phyloP scores from a whole-genome alignment of 2,113 vertebrate genomes.

The Urocolius indicus region DNA sequence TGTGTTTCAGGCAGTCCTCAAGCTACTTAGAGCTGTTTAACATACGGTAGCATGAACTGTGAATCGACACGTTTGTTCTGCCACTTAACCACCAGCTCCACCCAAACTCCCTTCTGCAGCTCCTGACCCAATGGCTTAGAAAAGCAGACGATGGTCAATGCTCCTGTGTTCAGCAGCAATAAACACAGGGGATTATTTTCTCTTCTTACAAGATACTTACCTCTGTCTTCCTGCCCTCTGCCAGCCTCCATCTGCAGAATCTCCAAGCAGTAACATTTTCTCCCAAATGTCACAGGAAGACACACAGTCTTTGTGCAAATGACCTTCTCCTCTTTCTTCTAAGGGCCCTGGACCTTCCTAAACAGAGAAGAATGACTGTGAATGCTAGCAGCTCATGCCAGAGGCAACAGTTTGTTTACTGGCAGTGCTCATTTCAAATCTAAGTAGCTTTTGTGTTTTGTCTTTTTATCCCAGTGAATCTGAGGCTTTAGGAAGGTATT shows the following conservation, averaged over 20 bases:
- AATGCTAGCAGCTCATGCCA: neutral
- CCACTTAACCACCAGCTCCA: neutral
- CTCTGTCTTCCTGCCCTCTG: neutral
- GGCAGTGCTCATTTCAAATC: neutral
- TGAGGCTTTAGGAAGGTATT: neutral
- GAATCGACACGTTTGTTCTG: neutral
- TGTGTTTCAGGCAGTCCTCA: slow-evolving; percentile 28
- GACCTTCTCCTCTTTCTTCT: neutral
- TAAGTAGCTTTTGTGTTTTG: neutral
- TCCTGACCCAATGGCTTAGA: neutral
- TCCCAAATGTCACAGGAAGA: neutral
- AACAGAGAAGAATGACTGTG: neutral
- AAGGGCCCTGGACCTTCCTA: neutral
- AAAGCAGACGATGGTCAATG: neutral
- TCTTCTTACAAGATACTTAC: neutral
- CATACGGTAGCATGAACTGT: slow-evolving; percentile 2
- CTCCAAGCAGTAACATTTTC: neutral
- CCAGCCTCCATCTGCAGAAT: neutral
- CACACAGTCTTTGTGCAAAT: neutral
- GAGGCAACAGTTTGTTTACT: neutral
- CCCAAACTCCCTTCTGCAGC: neutral
- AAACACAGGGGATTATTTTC: neutral
- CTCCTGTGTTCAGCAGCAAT: neutral
- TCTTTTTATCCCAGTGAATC: neutral
- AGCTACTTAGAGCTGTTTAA: slow-evolving; percentile 9